Percentiles rank a stretch among this genome's conserved stretches.
These are phyloP conservation scores for Himalopsyche tibetana DNA, from an alignment of 2,888 invertebrate species.

Conservation along the genomic window DNA sequence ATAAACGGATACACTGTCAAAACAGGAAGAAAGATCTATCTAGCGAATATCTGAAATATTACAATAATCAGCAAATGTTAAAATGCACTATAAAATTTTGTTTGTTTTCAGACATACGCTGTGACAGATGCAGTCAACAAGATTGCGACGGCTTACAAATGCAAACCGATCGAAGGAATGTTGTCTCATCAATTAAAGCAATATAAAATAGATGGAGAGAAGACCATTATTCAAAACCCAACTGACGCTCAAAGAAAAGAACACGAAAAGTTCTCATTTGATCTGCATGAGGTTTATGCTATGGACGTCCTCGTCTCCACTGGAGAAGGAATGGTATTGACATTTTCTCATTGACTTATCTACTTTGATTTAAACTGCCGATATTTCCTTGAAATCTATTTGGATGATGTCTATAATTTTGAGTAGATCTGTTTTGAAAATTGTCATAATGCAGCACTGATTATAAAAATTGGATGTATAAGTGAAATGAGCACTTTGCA, in stretches of 20 bases:
- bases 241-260: conserved; percentile 97
- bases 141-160: conserved; percentile 93
- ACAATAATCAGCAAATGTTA: background rate
- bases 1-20: too few species aligned
- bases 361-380: too few species aligned
- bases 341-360: background rate
- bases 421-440: too few species aligned
- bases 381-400: too few species aligned
- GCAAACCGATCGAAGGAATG: conserved; percentile 98
- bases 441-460: too few species aligned
- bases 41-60: too few species aligned
- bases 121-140: conserved; percentile 96
- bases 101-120: conserved; percentile 83
- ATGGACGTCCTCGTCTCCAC: conserved; percentile 98
- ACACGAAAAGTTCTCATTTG: conserved; percentile 97
- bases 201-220: conserved; percentile 98
- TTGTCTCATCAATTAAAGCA: conserved; percentile 96
- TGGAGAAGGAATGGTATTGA: conserved; percentile 90
- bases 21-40: too few species aligned
- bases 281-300: conserved; percentile 97
- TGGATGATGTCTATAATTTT: too few species aligned
- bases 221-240: conserved; percentile 97
- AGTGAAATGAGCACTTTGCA: too few species aligned
- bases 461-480: too few species aligned
- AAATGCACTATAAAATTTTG: background rate